phyloP scores from a whole-genome alignment of 2,888 invertebrate species.

The Eledone cirrhosa region DNA sequence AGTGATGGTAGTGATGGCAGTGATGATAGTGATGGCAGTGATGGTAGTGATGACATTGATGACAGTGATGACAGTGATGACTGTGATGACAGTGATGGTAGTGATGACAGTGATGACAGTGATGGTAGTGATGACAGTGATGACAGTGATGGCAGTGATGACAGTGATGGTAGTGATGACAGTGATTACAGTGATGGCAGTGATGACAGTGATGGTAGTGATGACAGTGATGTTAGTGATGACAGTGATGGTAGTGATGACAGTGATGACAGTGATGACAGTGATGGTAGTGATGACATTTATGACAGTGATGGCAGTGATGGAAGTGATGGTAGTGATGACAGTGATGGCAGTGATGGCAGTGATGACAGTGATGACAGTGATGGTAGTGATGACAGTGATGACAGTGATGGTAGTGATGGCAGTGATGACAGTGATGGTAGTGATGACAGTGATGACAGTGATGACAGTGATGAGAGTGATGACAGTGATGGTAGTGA shows the following conservation, averaged over 20 bases:
- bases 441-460: too few relatives aligned
- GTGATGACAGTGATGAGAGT: too few relatives aligned
- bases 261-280: background rate
- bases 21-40: too few relatives aligned
- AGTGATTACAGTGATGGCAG: too few relatives aligned
- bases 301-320: too few relatives aligned
- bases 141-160: background rate
- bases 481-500: conserved; percentile 28
- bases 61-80: too few relatives aligned
- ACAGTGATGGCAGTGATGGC: conserved; percentile 28
- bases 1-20: too few relatives aligned
- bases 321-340: too few relatives aligned
- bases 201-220: background rate
- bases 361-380: conserved; percentile 23
- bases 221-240: too few relatives aligned
- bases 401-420: conserved; percentile 28
- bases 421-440: conserved; percentile 28
- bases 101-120: conserved; percentile 4
- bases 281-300: too few relatives aligned
- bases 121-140: background rate
- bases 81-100: too few relatives aligned
- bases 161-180: background rate
- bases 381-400: conserved; percentile 30
- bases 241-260: background rate
- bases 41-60: too few relatives aligned